Evolutionary conservation across 2,888 invertebrate genomes (phyloP), one percentile per base, ranked within the genome.

Genomic region (Caenorhabditis afra): DNA sequence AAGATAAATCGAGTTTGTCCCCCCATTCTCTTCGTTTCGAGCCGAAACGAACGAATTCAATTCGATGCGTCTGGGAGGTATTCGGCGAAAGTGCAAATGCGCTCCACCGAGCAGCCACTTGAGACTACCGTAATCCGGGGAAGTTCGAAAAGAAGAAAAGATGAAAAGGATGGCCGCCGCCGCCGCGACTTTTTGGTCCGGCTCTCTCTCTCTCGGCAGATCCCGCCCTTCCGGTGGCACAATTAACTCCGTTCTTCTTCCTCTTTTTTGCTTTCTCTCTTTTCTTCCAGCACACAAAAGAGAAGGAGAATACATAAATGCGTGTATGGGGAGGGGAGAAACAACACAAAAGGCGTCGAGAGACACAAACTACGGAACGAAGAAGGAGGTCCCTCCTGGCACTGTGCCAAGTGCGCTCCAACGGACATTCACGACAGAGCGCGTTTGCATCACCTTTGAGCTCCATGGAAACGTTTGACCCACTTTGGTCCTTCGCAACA

Each of bases 221-320:
- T 29, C 29, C 29, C 29, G 29, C 29, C 29, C 29, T 29, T 41
- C 41, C 41, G 52, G 23, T 3, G 23, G 23, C n/a, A 20, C 44
- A 58, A 58, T 29, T 29, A 23, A 58, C 39, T 16, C 22, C 23
- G 4, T 44, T 47, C 57, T 20, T 45, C 45, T 35, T 66, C 45
- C 11, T 65, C 64, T 62, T 52, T 23, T 53, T 52, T 52, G 35
- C 41, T 53, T 50, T 7, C 23, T 50, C 20, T 52, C 14, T 52
- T 29, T 22, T 52, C 23, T 2, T 22, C 22, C 20, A 11, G 11
- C 22, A 22, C 49, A 49, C 49, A 49, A 3, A 16, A 66, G 45
- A 67, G 57, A 67, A 67, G 57, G 57, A 58, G 49, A 58, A 58
- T 67, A 57, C 65, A 66, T 66, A 66, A 66, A 66, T 65, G 65